Evolutionary conservation across 1,140 invertebrate species (phyloP), one percentile per base, ranked within the genome.

Genomic region (Drosophila busckii): DNA sequence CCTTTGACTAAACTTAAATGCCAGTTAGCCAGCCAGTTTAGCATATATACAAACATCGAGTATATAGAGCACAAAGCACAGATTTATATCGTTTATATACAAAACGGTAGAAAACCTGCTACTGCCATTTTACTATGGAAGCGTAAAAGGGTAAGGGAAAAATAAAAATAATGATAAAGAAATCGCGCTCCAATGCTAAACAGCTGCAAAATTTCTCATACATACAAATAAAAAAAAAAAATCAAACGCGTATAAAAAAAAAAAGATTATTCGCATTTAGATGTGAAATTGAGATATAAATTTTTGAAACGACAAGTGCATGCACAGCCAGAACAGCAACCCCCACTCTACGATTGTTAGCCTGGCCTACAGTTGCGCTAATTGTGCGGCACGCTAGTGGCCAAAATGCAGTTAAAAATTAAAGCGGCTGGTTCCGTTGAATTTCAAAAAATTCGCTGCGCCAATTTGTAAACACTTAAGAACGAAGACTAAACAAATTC

Each of bases 221-320:
- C 68, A 80, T 75, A 80, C 73, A 80, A 80, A 65, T 75, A 50
- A 26, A 40, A 20, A 53, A 44, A 35, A 16, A 20, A 55, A 16
- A 26, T 15, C 29, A 44, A 56, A 42, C n/a, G n/a, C n/a, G n/a
- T n/a, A 48, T 28, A 53, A 28, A 44, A 10, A 26, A 59, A 70
- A 75, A 75, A 76, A 82, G 66, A 66, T 82, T 83, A 82, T 82
- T 82, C 75, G 75, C 75, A 82, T 82, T 82, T 82, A 82, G 75
- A 82, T 82, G 75, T 82, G 76, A 83, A 83, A 82, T 82, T 70
- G 75, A 82, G 75, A 82, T 82, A 82, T 82, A 82, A 82, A 82
- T 82, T 82, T 73, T 82, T 83, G 56, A 82, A 82, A 83, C 76
- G 75, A 67, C 69, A 82, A 54, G 53, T 48, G 45, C n/a, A 40